Conservation (phyloP, 2,888 invertebrate species). For the Lypha dubia region DNA sequence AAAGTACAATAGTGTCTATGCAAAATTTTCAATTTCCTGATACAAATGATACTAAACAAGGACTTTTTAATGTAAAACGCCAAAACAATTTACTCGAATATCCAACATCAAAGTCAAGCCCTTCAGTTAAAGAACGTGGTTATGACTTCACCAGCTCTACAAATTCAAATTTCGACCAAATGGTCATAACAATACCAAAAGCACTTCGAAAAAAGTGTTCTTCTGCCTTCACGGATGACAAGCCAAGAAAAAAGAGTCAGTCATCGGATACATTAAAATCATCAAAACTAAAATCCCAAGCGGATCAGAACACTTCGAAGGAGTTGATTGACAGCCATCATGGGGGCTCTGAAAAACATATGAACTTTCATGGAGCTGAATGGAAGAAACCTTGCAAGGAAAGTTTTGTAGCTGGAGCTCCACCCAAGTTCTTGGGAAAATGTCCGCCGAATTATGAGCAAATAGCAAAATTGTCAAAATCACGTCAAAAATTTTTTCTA, state of each 20-base stretch:
- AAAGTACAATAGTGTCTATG: constrained; percentile 66
- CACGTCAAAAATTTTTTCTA: constrained; percentile 78
- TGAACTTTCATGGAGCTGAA: constrained; percentile 73
- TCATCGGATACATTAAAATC: constrained; percentile 27
- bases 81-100: constrained; percentile 10
- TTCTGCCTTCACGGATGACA: constrained; percentile 38
- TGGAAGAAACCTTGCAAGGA: constrained; percentile 77
- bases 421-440: constrained; percentile 76
- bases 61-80: constrained; percentile 23
- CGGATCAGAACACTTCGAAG: constrained; percentile 71
- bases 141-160: constrained; percentile 76
- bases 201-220: constrained; percentile 71
- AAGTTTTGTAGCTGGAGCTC: constrained; percentile 77
- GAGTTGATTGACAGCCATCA: constrained; percentile 76
- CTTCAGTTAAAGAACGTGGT: constrained; percentile 69
- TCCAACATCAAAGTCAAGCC: constrained; percentile 37
- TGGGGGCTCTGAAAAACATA: constrained; percentile 71
- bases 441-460: constrained; percentile 77
- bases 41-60: constrained; percentile 51
- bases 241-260: neutral
- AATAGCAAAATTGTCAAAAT: constrained; percentile 75
- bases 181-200: constrained; percentile 74
- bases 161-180: constrained; percentile 75
- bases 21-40: constrained; percentile 77
- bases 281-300: neutral